Conservation (phyloP, 2,888 invertebrate genomes). For the Nymphalis urticae region DNA sequence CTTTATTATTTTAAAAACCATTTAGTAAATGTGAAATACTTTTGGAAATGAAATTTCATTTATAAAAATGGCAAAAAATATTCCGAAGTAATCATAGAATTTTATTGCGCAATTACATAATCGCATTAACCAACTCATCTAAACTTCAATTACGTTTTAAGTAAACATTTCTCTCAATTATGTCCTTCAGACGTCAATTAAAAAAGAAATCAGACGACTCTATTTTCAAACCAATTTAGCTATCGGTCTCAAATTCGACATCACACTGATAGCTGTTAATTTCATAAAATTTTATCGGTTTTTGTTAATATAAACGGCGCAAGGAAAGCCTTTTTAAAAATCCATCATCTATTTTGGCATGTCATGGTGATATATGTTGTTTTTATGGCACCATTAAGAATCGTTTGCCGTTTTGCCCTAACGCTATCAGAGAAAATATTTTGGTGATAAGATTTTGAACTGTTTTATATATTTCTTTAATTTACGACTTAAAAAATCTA, state of each 20-base stretch:
- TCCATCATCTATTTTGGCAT: background rate
- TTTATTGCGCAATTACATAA: background rate
- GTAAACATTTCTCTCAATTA: conserved; percentile 13
- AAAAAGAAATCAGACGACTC: background rate
- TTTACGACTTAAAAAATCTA: no score
- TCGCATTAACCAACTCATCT: conserved; percentile 4
- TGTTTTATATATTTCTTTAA: no score
- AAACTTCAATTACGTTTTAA: background rate
- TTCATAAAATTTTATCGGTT: conserved; percentile 3
- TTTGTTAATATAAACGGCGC: conserved; percentile 1
- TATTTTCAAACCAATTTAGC: conserved; percentile 5
- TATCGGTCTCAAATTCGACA: conserved; percentile 6
- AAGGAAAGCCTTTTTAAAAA: background rate
- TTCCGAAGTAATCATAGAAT: no score
- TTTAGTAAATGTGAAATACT: background rate
- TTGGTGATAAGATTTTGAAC: no score
- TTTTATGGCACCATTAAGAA: background rate
- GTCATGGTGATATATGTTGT: conserved; percentile 4
- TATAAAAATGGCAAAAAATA: no score
- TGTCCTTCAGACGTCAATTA: conserved; percentile 1
- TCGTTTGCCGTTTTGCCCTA: background rate
- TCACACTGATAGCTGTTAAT: background rate
- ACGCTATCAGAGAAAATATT: no score
- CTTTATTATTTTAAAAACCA: no score
- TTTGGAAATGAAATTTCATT: background rate